Conservation (phyloP, 92 coral and sea anemone genomes). For the Umimayanthus chanpuru region DNA sequence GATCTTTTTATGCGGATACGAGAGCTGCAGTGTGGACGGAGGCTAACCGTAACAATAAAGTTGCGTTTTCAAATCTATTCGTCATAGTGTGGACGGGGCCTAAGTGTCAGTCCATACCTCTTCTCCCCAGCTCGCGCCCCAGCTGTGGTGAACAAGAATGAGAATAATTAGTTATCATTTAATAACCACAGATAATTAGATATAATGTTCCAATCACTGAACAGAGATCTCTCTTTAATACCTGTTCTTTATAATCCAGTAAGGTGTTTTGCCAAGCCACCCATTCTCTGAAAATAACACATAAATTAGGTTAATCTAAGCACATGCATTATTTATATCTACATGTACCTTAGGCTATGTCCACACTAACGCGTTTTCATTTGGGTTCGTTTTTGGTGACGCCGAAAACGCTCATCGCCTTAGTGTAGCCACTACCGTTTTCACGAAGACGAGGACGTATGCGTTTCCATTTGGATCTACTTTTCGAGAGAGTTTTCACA, state of each 20-base stretch:
- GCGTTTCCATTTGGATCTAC: no score
- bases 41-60: no score
- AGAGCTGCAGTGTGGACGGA: no score
- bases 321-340: not conserved
- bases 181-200: not conserved
- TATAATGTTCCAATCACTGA: not conserved
- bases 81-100: no score
- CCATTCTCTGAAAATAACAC: conserved; percentile 52
- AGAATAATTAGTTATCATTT: not conserved
- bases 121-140: conserved; percentile 97
- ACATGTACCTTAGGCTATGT: no score
- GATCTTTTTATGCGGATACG: no score
- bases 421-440: no score
- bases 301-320: not conserved
- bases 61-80: no score
- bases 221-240: not conserved
- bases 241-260: conserved; percentile 99
- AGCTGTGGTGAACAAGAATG: conserved; percentile 56
- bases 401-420: not conserved
- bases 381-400: no score
- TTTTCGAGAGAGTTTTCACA: no score
- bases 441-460: no score
- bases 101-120: conserved; percentile 57
- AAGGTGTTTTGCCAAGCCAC: conserved; percentile 76
- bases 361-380: no score